phyloP scores from a whole-genome alignment of 2,888 invertebrate species.

The Marronus borbonicus region DNA sequence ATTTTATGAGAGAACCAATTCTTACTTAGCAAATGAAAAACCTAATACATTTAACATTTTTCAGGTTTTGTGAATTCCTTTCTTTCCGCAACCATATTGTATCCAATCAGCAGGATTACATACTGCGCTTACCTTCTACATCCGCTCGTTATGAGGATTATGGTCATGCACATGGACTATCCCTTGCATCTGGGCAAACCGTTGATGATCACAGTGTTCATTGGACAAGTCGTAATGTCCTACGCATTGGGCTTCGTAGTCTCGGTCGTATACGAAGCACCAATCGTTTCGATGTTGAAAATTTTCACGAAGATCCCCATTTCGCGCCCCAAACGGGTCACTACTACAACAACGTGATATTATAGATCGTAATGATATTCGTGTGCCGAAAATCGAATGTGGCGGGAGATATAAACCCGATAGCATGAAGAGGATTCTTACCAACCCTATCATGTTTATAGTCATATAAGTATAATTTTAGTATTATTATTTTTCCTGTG shows the following conservation, averaged over 20 bases:
- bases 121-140: slow-evolving; percentile 91
- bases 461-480: no score
- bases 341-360: slow-evolving; percentile 37
- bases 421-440: no score
- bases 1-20: no score
- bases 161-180: slow-evolving; percentile 87
- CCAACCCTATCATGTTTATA: no score
- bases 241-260: slow-evolving; percentile 84
- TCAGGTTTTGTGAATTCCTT: slow-evolving; percentile 79
- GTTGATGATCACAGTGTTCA: slow-evolving; percentile 84
- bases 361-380: not conserved
- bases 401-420: no score
- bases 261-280: slow-evolving; percentile 88
- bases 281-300: slow-evolving; percentile 87
- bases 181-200: slow-evolving; percentile 87
- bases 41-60: slow-evolving; percentile 48
- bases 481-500: no score
- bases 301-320: slow-evolving; percentile 65
- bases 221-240: slow-evolving; percentile 87
- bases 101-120: slow-evolving; percentile 89
- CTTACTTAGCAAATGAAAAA: no score
- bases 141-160: slow-evolving; percentile 85
- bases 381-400: no score
- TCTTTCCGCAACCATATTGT: slow-evolving; percentile 83
- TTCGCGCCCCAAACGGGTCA: slow-evolving; percentile 39